A percentile compares a stretch with the other conserved stretches of the same genome.
phyloP scores from a whole-genome alignment of 2,113 vertebrate genomes.

The Gambusia holbrooki region DNA sequence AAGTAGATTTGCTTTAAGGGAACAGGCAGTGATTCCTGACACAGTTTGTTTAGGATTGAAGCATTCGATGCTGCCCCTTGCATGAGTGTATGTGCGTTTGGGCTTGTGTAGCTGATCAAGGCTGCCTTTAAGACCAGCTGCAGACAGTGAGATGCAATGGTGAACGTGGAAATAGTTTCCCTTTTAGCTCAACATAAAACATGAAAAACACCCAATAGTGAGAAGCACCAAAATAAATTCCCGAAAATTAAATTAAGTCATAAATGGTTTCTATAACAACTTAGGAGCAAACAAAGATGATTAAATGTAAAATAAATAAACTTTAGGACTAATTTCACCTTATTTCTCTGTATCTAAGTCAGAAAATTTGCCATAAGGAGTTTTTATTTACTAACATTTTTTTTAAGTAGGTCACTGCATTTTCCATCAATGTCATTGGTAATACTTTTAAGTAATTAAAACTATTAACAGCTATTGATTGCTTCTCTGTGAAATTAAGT shows the following conservation, averaged over 20 bases:
- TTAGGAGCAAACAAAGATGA: conserved; percentile 23
- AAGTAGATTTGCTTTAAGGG: conserved; percentile 15
- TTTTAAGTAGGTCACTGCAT: background rate
- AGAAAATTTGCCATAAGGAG: background rate
- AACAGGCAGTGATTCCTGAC: conserved; percentile 31
- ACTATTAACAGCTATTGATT: too few species aligned
- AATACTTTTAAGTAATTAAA: too few species aligned
- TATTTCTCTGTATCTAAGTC: background rate
- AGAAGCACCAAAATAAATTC: conserved; percentile 34
- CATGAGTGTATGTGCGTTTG: conserved; percentile 61
- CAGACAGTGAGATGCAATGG: background rate
- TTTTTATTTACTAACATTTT: background rate
- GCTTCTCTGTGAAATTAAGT: too few species aligned
- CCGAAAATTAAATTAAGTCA: background rate
- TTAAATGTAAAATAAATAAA: conserved; percentile 45
- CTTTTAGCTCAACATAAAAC: conserved; percentile 79
- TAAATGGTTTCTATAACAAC: conserved; percentile 1
- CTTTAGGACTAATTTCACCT: background rate
- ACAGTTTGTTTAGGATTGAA: conserved; percentile 24
- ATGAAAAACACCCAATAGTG: conserved; percentile 33
- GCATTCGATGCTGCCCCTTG: conserved; percentile 68
- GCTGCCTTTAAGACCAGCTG: background rate
- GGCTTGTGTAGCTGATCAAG: conserved; percentile 3
- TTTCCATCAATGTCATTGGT: too few species aligned
- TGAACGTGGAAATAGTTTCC: conserved; percentile 63